Evolutionary conservation across 2,888 invertebrate genomes (phyloP).

Genomic region (Melipona bicolor): DNA sequence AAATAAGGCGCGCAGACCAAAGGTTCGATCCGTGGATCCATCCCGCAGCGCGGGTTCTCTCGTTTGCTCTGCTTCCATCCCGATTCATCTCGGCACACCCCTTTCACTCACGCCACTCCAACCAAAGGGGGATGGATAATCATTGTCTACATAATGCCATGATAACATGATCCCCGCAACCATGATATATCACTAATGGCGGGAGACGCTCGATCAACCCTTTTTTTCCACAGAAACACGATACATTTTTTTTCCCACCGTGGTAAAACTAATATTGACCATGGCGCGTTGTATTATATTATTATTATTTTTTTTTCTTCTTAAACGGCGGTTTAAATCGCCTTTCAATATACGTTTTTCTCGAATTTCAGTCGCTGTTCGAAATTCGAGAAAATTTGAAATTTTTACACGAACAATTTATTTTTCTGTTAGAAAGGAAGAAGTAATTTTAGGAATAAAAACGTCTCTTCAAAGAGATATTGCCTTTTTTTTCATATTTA

Average conservation of each 20-base stretch:
- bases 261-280: constrained; percentile 50
- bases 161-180: constrained; percentile 35
- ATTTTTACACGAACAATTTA: too few relatives aligned
- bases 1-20: constrained; percentile 56
- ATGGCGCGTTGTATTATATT: constrained; percentile 2
- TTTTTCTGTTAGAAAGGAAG: too few relatives aligned
- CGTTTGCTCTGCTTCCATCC: constrained; percentile 37
- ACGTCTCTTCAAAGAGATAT: too few relatives aligned
- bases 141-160: constrained; percentile 45
- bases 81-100: constrained; percentile 25
- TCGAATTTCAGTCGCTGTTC: not conserved
- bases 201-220: constrained; percentile 17
- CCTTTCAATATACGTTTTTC: constrained; percentile 15
- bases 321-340: constrained; percentile 35
- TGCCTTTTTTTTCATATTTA: too few relatives aligned
- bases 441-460: too few relatives aligned
- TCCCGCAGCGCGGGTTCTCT: constrained; percentile 22
- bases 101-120: constrained; percentile 39
- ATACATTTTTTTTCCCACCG: constrained; percentile 29
- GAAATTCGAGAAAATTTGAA: too few relatives aligned
- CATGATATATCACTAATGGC: constrained; percentile 47
- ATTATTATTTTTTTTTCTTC: not conserved
- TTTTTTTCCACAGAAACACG: constrained; percentile 35
- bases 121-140: constrained; percentile 36
- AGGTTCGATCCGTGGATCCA: constrained; percentile 46